phyloP scores from a whole-genome alignment of 2,888 invertebrate species.

The Diarsia dahlii region DNA sequence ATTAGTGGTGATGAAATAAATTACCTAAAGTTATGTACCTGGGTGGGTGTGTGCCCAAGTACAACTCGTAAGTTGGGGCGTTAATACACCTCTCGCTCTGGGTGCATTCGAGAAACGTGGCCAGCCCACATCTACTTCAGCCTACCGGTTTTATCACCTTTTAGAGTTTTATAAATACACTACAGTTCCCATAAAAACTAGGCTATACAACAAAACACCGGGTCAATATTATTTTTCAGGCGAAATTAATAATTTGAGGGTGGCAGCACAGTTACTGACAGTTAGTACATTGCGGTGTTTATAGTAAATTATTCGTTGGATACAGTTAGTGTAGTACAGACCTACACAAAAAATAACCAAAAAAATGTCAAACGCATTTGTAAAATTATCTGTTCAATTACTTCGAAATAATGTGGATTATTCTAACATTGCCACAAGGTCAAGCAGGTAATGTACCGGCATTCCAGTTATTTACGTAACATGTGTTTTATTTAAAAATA shows the following conservation, averaged over 20 bases:
- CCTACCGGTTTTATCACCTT: no score
- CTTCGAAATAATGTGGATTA: conserved; percentile 81
- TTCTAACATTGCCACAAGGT: conserved; percentile 73
- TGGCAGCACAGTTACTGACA: background rate
- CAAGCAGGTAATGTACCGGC: conserved; percentile 83
- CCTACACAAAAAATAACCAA: background rate
- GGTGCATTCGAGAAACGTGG: no score
- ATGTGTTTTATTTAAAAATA: conserved; percentile 22
- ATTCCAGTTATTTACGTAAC: conserved; percentile 81
- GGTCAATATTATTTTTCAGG: background rate
- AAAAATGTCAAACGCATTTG: conserved; percentile 77
- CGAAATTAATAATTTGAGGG: background rate
- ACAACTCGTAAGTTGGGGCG: no score
- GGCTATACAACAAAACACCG: no score
- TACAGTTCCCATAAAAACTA: no score
- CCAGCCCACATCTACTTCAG: no score
- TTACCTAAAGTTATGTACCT: no score
- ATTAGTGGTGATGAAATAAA: no score
- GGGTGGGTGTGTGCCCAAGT: no score
- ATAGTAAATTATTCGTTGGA: background rate
- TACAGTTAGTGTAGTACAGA: background rate
- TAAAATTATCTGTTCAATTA: conserved; percentile 80
- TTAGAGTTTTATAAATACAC: no score
- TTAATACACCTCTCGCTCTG: no score
- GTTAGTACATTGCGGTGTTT: background rate